Base-by-base conservation (phyloP, 2,888 invertebrate genomes). In the Adineta ricciae region DNA sequence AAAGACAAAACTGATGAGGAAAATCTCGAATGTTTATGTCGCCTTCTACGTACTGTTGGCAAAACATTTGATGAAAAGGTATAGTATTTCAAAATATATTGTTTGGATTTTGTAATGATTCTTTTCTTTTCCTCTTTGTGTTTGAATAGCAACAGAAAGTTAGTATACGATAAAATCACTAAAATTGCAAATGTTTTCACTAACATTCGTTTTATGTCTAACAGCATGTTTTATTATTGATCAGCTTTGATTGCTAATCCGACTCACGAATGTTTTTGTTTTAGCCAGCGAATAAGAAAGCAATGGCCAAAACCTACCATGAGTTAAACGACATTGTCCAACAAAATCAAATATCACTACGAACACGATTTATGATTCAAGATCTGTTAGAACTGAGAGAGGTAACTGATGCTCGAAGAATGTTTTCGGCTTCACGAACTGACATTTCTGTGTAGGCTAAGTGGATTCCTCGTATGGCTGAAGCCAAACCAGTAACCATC, bases 401-500 rank as follows among this genome's bases (percentile, higher is more conserved):
- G 3, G 52, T 52, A 52, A 52, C n/a, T n/a, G n/a, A 46, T 46
- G 11, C 11, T 11, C 5, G 11, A 46, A 46, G 46, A 21, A 52
- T 52, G 5, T 21, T 21, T 52, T 4, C 52, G 24, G 19, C 7
- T 52, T 52, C 24, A 21, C 5, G 7, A 24, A 52, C 21, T 52
- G 2, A 14, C 24, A 16, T 21, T 52, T 52, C 21, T 52, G 5
- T 5, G 7, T 52, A 52, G n/a, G 93, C 93, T 88, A 93, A 93
- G 88, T 97, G 97, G 97, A 92, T 95, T 85, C 94, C 94, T 7
- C 93, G 96, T 86, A 93, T 95, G 87, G 94, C 94, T 87, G 95
- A 96, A 88, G 93, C 94, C 64, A 94, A 94, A 89, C 97, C 97
- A 1, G 96, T 96, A 90, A 97, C 95, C 87, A 95, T 97, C 92